Percentiles rank a stretch among this genome's conserved stretches.
phyloP scores from a whole-genome alignment of 2,888 invertebrate genomes.

The Cryptocephalus primarius region DNA sequence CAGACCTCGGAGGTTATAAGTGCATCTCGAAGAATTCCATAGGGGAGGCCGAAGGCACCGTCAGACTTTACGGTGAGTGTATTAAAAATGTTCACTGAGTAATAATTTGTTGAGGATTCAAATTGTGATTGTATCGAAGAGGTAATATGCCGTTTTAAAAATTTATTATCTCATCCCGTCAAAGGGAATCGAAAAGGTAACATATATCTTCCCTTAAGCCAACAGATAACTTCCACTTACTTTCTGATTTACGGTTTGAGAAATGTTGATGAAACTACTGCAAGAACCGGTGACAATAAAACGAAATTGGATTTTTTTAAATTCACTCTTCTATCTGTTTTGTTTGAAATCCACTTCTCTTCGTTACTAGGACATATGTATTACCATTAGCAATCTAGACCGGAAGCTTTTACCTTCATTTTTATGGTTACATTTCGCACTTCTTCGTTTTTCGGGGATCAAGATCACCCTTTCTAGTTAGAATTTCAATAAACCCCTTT shows the following conservation, averaged over 20 bases:
- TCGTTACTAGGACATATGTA: slow-evolving; percentile 14
- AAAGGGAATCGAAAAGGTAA: too few species aligned
- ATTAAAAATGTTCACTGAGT: not conserved
- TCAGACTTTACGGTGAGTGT: slow-evolving; percentile 73
- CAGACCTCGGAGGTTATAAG: slow-evolving; percentile 77
- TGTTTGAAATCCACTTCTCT: slow-evolving; percentile 15
- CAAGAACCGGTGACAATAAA: slow-evolving; percentile 37
- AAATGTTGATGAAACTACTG: slow-evolving; percentile 39
- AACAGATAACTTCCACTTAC: slow-evolving; percentile 18
- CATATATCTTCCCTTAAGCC: too few species aligned
- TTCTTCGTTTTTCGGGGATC: slow-evolving; percentile 25
- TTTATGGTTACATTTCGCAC: slow-evolving; percentile 28
- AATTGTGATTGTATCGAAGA: too few species aligned
- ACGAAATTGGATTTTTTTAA: slow-evolving; percentile 35
- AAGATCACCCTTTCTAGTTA: slow-evolving; percentile 10
- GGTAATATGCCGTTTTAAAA: too few species aligned
- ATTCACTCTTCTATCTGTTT: slow-evolving; percentile 13
- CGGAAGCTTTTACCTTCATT: slow-evolving; percentile 24
- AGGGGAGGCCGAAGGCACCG: slow-evolving; percentile 82
- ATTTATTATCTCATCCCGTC: too few species aligned
- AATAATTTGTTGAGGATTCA: not conserved
- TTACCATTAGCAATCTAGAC: slow-evolving; percentile 19
- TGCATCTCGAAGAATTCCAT: slow-evolving; percentile 90
- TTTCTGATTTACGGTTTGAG: slow-evolving; percentile 34
- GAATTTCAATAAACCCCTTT: slow-evolving; percentile 13